Conservation (phyloP, 2,113 vertebrate genomes). For the Sterna hirundo region DNA sequence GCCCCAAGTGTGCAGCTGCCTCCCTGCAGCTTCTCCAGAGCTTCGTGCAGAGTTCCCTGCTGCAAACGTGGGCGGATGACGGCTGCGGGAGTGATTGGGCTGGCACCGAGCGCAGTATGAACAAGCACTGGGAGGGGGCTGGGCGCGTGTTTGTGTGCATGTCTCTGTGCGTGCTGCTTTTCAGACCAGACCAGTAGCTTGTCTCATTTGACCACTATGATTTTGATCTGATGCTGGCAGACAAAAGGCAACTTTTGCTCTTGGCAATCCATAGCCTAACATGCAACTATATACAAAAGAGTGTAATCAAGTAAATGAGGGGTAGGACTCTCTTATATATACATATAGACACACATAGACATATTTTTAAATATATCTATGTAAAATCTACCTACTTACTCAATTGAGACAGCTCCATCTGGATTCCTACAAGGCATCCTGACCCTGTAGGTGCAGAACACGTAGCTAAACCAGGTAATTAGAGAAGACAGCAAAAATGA, state of each 20-base stretch:
- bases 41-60: constrained; percentile 79
- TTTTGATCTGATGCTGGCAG: neutral
- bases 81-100: neutral
- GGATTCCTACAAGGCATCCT: neutral
- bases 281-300: neutral
- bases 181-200: neutral
- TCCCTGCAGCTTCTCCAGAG: constrained; percentile 81
- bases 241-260: neutral
- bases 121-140: neutral
- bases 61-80: neutral
- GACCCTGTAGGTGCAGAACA: neutral
- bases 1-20: constrained; percentile 74
- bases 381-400: neutral
- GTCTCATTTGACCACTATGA: neutral
- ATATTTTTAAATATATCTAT: neutral
- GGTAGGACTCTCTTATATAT: neutral
- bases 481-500: neutral
- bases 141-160: neutral
- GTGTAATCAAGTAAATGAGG: neutral
- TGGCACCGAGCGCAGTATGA: neutral
- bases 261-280: neutral
- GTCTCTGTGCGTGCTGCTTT: neutral
- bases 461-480: neutral
- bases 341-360: neutral
- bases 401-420: neutral